Evolutionary conservation across 2,797 vertebrate genomes (phyloP), one percentile per base, ranked within the genome.

Genomic region (Falco cherrug): DNA sequence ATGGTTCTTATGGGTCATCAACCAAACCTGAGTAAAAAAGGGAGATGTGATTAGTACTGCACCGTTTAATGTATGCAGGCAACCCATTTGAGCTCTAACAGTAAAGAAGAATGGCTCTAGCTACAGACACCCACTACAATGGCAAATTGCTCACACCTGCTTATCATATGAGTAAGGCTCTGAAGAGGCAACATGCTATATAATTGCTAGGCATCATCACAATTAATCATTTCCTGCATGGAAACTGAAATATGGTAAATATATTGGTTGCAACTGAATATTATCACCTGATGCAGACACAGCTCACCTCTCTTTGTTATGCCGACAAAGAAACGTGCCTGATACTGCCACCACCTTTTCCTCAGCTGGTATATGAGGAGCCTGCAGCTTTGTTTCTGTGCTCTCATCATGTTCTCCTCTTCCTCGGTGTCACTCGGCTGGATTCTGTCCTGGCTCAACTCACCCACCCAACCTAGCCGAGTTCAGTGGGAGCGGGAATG

Each of bases 111-210:
- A 96, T 89, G 89, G 78, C 82, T 89, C 59, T 48, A 80, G 81
- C 69, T 83, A 22, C 86, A 93, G 87, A 89, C 75, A 67, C 8
- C 14, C 37, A 37, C 69, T 57, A 94, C 88, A 95, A 79, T 84
- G 69, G 94, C 69, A 95, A 93, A 94, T 88, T 89, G 51, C 79
- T 97, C 85, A 51, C 94, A 95, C 84, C 94, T 94, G 94, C 92
- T 97, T 97, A 97, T 97, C 89, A 0, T 54, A 43, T 56, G 73
- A 11, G 22, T 51, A 65, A 76, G 79, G 59, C 59, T 95, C 84
- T 76, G 71, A 91, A 89, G 90, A 91, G 84, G 65, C 51, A 92
- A 81, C 59, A 73, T 45, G 64, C 68, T 91, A 35, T 76, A 73
- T 94, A 94, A 95, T 81, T 96, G 75, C 84, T 73, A 84, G 47